Base-by-base conservation (phyloP, 2,888 invertebrate genomes). In the Plutella xylostella region DNA sequence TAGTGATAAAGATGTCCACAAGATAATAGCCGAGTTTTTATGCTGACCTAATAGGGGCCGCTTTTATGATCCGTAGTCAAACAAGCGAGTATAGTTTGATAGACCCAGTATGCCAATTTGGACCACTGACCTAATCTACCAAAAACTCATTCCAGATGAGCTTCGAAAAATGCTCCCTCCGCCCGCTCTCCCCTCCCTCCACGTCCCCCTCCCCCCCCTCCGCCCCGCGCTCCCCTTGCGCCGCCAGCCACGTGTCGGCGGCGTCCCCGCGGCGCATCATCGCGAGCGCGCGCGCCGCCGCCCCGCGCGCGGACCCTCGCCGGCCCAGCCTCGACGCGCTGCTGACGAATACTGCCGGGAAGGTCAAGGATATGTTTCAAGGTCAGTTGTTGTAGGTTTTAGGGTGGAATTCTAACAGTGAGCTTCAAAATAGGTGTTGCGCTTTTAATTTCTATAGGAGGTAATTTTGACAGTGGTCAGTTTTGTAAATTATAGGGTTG, bases 341-440 rank as follows among this genome's bases (percentile, higher is more conserved):
- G 19, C 85, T 92, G 61, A 88, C 88, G 28, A 92, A 92, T 52
- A 92, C 92, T 0, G 88, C 92, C 30, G 92, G 92, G 68, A 89
- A 90, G 60, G 90, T 93, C 49, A 93, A 93, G 69, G 93, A 93
- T 72, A 90, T 92, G 60, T 89, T 93, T 54, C 92, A 92, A 65
- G 92, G 93, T 61, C 80, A 84, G 37, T 3, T 18, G 15, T 18
- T 17, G 7, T 1, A 59, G 9, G 19, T 14, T 33, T 51, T 38
- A 15, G 9, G 25, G 5, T 25, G 25, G 5, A 25, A 7, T 25
- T 9, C 9, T 25, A 25, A 25, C n/a, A 25, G 9, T 25, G 25
- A 7, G 25, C 6, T 5, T 5, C 25, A 25, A 25, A 25, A 25
- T 7, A 7, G 9, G n/a, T n/a, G 25, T 25, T 25, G 25, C 9